Base-by-base conservation (phyloP, 1,140 invertebrate species). In the Bombus polaris region DNA sequence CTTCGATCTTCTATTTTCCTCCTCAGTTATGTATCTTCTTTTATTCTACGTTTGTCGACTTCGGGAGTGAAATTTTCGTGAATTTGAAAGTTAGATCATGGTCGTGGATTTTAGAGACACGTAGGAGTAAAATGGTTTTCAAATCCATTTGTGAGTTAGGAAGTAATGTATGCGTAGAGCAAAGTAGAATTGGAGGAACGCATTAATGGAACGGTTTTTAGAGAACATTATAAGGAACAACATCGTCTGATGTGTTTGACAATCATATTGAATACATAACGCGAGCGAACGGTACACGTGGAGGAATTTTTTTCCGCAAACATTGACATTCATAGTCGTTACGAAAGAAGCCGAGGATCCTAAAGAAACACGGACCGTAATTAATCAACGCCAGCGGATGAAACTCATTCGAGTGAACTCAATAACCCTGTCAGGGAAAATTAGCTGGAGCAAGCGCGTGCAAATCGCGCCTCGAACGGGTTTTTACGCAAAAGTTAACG, bases 381-480 rank as follows among this genome's bases (percentile, higher is more conserved):
- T 77, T 77, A 77, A 78, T 78, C 75, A 65, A 78, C 75, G 75
- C 57, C 75, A 65, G 28, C 75, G 37, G 47, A 76, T 44, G 74
- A 77, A 65, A 42, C 57, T 66, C 75, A 65, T 78, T 78, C 57
- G 75, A 78, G 10, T 42, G 75, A 65, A 78, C 75, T 78, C 75
- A 65, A 78, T 78, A 78, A 78, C 75, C 59, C 75, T 78, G 75
- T 78, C 75, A 65, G n/a, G 75, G 57, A 42, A 65, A 65, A 78
- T 78, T 78, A 65, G n/a, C 28, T 65, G 44, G n/a, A 32, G 42
- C 72, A 25, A 22, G n/a, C 42, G 28, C 39, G 39, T 35, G 44
- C 39, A 74, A 74, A 74, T 74, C 57, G 53, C 37, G 13, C 32
- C 75, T 77, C 25, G 53, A n/a, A 77, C 75, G 53, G 35, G 57